Evolutionary conservation across 2,113 vertebrate genomes (phyloP), one percentile per base, ranked within the genome.

Genomic region (Cyprinus carpio): DNA sequence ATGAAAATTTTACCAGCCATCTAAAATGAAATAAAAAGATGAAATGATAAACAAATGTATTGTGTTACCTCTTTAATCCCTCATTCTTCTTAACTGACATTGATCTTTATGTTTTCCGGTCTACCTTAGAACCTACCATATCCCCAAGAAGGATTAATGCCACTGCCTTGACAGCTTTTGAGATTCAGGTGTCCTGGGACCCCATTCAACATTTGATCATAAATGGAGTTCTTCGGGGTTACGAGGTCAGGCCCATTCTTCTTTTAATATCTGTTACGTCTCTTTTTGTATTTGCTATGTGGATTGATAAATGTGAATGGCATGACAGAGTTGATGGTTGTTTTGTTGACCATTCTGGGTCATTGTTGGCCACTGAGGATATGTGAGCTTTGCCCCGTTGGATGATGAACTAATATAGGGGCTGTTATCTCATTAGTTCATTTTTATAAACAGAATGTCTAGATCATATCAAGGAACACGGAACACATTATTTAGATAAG

Each of bases 121-220:
- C 29, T 67, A 91, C 80, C 78, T 40, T 92, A 99, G 98, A 97
- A 90, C 98, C 98, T 0, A 97, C 92, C 15, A 93, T 92, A 72
- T 94, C 96, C 82, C 98, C 98, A 0, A 91, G 94, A 25, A 94
- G 91, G 86, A 94, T 98, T 75, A 96, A 91, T 3, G 96, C 97
- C 87, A 96, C 95, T 2, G 95, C 94, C 0, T 88, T 97, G 25
- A 95, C 95, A 0, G 96, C 98, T 76, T 97, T 97, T 0, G 97
- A 99, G 86, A 96, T 99, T 92, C 96, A 95, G 4, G 96, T 99
- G 82, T 97, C 94, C 25, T 99, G 98, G 98, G 96, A 97, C 16
- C 92, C 97, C 0, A 94, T 98, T 62, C 95, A 95, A 86, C 94
- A 94, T 87, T 92, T 92, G 65, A 94, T 93, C 82, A 85, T 86